Percentiles rank a stretch among this genome's conserved stretches.
These are phyloP conservation scores for Pandemis heparana DNA, from an alignment of 2,888 invertebrate species.

Conservation along the genomic window DNA sequence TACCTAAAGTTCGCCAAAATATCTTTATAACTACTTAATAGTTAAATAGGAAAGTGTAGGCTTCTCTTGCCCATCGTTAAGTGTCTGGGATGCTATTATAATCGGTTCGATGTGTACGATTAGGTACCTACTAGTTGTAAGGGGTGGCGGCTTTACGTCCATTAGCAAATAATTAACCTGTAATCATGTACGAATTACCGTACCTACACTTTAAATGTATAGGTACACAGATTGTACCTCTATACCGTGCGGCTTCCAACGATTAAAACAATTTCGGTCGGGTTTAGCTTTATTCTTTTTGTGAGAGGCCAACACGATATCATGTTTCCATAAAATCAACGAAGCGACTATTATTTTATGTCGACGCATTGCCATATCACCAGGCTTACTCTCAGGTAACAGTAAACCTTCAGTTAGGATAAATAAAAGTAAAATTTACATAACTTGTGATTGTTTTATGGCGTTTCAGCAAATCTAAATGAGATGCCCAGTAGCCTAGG, in stretches of 20 bases:
- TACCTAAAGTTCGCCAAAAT: background rate
- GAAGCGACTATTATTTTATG: constrained; percentile 80
- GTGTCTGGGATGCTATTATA: background rate
- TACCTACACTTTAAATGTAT: constrained; percentile 13
- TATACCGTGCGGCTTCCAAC: constrained; percentile 71
- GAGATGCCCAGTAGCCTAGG: constrained; percentile 85
- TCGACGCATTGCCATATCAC: constrained; percentile 67
- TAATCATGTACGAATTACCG: constrained; percentile 15
- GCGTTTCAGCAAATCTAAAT: constrained; percentile 51
- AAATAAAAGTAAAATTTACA: constrained; percentile 49
- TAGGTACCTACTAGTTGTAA: background rate
- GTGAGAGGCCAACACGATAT: constrained; percentile 82
- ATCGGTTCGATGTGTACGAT: background rate
- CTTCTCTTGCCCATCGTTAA: background rate
- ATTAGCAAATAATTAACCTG: constrained; percentile 23
- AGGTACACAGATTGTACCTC: constrained; percentile 51
- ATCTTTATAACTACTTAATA: background rate
- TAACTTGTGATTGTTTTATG: constrained; percentile 48
- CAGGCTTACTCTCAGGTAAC: constrained; percentile 42
- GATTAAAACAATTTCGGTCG: constrained; percentile 84
- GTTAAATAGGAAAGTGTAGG: background rate
- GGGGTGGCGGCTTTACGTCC: background rate
- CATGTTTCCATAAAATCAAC: constrained; percentile 85
- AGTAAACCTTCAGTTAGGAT: constrained; percentile 47
- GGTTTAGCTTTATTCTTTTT: constrained; percentile 79